Conservation (phyloP, 2,797 vertebrate genomes). For the Syngnathus acus region DNA sequence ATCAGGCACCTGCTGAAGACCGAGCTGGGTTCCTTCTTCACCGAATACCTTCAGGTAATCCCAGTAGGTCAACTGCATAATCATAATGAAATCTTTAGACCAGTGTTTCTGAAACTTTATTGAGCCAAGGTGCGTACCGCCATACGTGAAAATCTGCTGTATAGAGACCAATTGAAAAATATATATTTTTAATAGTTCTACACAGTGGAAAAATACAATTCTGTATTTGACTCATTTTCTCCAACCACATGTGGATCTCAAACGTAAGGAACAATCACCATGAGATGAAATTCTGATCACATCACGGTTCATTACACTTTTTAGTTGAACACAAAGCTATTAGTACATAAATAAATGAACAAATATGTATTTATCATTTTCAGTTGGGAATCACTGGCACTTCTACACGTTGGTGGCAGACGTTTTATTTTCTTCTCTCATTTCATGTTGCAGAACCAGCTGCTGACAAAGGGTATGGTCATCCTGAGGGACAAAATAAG, state of each 20-base stretch:
- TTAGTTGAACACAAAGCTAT: too few species aligned
- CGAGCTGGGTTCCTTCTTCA: constrained; percentile 95
- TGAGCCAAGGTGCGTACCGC: not conserved
- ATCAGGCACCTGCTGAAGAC: constrained; percentile 92
- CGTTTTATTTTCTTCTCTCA: not conserved
- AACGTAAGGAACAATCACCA: too few species aligned
- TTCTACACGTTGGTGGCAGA: not conserved
- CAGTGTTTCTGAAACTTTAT: not conserved
- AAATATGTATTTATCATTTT: too few species aligned
- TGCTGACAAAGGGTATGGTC: constrained; percentile 98
- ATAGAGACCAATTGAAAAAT: too few species aligned
- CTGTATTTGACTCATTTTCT: too few species aligned
- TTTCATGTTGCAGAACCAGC: constrained; percentile 78
- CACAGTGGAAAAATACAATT: too few species aligned
- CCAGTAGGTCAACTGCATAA: not conserved
- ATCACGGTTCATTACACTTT: too few species aligned
- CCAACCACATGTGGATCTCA: too few species aligned
- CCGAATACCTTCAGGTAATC: constrained; percentile 92
- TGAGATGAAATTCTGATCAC: too few species aligned
- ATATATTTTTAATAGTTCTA: too few species aligned
- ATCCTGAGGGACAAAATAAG: constrained; percentile 96
- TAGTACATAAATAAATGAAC: too few species aligned
- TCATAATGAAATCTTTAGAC: not conserved
- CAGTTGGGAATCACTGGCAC: not conserved
- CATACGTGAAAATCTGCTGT: too few species aligned